These are phyloP conservation scores for Nyctalus aviator DNA, from an alignment of 2,797 vertebrate genomes.

Conservation along the genomic window DNA sequence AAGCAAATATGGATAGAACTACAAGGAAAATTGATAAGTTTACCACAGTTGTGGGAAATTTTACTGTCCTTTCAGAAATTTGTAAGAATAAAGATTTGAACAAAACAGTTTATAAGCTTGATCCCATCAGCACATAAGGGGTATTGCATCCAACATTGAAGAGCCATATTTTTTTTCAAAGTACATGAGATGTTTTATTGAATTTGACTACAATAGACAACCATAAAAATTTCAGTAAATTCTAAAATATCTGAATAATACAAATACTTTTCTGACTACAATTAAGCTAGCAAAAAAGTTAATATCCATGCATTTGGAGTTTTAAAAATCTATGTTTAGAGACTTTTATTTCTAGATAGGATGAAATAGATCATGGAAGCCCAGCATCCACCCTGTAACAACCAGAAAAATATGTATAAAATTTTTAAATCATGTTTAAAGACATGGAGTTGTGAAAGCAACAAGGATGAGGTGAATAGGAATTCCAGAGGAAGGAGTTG, in stretches of 20 bases:
- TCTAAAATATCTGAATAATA: constrained; percentile 39
- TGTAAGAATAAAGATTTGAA: not conserved
- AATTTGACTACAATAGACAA: constrained; percentile 18
- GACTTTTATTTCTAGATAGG: not conserved
- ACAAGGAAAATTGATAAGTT: constrained; percentile 39
- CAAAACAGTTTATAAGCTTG: constrained; percentile 1
- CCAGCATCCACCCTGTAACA: not conserved
- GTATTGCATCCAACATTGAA: not conserved
- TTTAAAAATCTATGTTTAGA: constrained; percentile 46
- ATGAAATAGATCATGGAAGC: not conserved
- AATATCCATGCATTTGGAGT: not conserved
- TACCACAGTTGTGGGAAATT: constrained; percentile 38
- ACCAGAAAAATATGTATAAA: not conserved
- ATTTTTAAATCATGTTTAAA: not conserved
- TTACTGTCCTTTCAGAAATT: constrained; percentile 46
- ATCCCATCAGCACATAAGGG: not conserved
- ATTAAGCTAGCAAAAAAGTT: constrained; percentile 23
- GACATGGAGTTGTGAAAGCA: not conserved
- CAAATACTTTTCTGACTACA: not conserved
- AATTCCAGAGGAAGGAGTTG: not conserved
- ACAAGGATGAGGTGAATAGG: not conserved
- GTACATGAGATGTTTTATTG: constrained; percentile 23
- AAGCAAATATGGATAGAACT: constrained; percentile 26
- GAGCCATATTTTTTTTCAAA: constrained; percentile 32
- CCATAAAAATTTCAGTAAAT: constrained; percentile 34